Evolutionary conservation across 2,797 vertebrate species (phyloP).

Genomic region (Phalanger gymnotis): DNA sequence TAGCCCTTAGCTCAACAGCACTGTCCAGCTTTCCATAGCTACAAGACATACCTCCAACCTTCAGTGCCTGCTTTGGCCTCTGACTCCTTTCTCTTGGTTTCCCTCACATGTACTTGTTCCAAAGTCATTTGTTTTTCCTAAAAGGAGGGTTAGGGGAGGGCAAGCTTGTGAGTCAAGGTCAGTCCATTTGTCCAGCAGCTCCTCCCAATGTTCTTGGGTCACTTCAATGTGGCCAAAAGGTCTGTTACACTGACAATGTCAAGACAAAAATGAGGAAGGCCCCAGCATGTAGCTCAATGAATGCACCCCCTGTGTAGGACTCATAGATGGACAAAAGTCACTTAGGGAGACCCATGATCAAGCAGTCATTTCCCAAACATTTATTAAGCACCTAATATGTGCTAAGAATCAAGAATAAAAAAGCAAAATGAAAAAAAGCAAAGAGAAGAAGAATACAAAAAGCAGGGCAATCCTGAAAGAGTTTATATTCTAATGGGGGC

Average conservation of each 20-base stretch:
- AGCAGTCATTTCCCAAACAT: background rate
- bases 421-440: background rate
- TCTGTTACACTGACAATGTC: background rate
- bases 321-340: background rate
- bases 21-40: background rate
- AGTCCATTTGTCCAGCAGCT: background rate
- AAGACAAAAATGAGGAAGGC: background rate
- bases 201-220: background rate
- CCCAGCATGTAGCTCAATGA: background rate
- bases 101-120: background rate
- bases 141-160: background rate
- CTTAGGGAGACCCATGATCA: background rate
- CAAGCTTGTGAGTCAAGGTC: background rate
- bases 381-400: background rate
- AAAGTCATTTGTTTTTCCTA: background rate
- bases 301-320: background rate
- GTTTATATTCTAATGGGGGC: too few relatives aligned
- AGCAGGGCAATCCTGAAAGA: background rate
- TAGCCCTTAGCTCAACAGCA: background rate
- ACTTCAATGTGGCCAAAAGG: background rate
- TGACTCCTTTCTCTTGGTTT: background rate
- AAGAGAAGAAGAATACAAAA: background rate
- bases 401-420: background rate
- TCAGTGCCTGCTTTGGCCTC: background rate
- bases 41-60: background rate